Evolutionary conservation across 2,888 invertebrate genomes (phyloP), one percentile per base, ranked within the genome.

Genomic region (Creontiades dilutus): DNA sequence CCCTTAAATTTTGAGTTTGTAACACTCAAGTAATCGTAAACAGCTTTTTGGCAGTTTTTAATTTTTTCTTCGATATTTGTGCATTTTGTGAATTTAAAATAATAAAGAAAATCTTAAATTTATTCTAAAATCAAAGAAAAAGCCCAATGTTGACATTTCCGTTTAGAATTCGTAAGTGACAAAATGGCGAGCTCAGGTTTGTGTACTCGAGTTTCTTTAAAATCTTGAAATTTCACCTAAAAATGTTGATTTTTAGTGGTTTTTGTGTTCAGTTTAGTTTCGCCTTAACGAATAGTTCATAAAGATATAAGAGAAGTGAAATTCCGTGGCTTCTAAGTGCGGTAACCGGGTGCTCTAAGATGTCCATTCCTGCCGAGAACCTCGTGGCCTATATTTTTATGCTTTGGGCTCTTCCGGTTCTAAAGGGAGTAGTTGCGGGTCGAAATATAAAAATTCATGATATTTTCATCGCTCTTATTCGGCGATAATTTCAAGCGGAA

Each of bases 121-220:
- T 27, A 19, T 0, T 23, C 11, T 4, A 23, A 68, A 68, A 12
- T 5, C 5, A 12, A 68, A 11, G 23, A 23, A 23, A 23, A 68
- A 61, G 23, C 19, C 5, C 68, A 68, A 68, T 68, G 68, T 68
- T 68, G 68, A 68, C 68, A 13, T 27, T 37, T 57, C 27, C 85
- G 14, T 61, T 37, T 19, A 19, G 61, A 61, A 28, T 27, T 37
- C 57, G 12, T 84, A 9, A 87, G 88, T 88, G 37, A 78, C 88
- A 88, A 88, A 88, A 88, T 88, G 88, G 88, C 88, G 88, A 88
- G 78, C 46, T 88, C 80, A 88, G 88, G 88, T 88, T 88, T 80
- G 88, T 88, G 19, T 52, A 78, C 80, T 88, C 55, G 75, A 68
- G 68, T 86, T 86, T 52, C 52, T 52, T 82, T 16, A 82, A 52